Evolutionary conservation across 2,113 vertebrate genomes (phyloP), one percentile per base, ranked within the genome.

Genomic region (Eulemur rufifrons): DNA sequence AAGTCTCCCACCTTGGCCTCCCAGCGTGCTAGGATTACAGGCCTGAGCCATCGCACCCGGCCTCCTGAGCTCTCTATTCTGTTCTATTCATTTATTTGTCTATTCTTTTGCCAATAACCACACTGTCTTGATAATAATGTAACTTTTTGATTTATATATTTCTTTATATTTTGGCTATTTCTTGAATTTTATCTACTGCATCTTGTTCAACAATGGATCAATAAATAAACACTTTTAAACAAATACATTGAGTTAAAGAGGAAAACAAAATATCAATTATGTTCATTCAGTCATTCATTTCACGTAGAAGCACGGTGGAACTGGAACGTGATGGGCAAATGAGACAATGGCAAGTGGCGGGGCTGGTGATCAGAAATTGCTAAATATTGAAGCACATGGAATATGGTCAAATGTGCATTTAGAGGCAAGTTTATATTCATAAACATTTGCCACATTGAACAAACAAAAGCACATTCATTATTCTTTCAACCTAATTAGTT

Each of bases 311-410:
- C 21, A 27, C 27, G 34, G 10, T 68, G 29, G 34, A 25, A 56
- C 14, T 14, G 61, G 20, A 27, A n/a, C 5, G 3, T 13, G 1
- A 14, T 2, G 3, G 14, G 8, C 37, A 37, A 52, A n/a, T 0
- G 23, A 13, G 27, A 59, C 8, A 39, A 4, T 39, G 39, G 17
- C 37, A 56, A 5, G 1, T 5, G 23, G 10, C 11, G 47, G 45
- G 3, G 11, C 0, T 10, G 47, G 15, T 77, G 82, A 14, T 34
- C 71, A 32, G 32, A 39, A 59, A 39, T 6, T 8, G 50, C 73
- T 59, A 7, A 54, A 37, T 29, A 45, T 12, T 66, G 27, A 63
- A 20, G 4, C 15, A 12, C 2, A 14, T 4, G 27, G 45, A 37
- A 21, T n/a, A 15, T 45, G 11, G n/a, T 42, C 47, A 45, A 71